These are phyloP conservation scores for Delphinus delphis DNA, from an alignment of 2,113 vertebrate genomes.

Conservation along the genomic window DNA sequence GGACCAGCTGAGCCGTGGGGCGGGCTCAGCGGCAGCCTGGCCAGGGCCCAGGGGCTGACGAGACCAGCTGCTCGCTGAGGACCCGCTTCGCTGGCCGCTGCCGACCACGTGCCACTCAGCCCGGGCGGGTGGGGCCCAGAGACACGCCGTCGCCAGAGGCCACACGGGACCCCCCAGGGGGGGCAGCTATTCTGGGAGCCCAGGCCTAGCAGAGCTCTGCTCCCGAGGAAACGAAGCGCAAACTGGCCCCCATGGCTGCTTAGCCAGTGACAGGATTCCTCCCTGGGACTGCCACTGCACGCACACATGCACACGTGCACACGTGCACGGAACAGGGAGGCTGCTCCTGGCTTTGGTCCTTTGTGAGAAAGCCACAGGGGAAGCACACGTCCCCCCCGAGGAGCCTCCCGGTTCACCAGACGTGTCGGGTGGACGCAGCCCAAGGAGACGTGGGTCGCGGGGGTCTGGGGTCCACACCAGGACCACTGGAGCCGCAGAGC, in stretches of 20 bases:
- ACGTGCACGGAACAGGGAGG: not conserved
- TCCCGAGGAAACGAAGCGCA: not conserved
- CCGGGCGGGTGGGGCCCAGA: not conserved
- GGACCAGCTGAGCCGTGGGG: constrained; percentile 79
- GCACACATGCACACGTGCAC: not conserved
- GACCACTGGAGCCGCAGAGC: not conserved
- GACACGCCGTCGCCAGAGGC: constrained; percentile 17
- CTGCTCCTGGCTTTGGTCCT: not conserved
- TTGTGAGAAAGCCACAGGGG: not conserved
- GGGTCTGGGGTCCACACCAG: not conserved
- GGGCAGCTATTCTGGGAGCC: not conserved
- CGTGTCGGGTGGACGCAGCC: not conserved
- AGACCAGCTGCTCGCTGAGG: constrained; percentile 72
- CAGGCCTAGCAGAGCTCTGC: not conserved
- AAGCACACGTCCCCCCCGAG: not conserved
- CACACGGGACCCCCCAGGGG: not conserved
- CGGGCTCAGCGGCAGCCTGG: constrained; percentile 81
- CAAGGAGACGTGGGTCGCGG: not conserved
- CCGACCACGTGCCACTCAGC: constrained; percentile 28
- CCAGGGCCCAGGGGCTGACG: constrained; percentile 60
- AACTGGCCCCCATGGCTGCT: not conserved
- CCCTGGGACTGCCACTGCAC: too few relatives aligned
- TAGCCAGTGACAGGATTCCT: not conserved
- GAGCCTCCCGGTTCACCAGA: not conserved
- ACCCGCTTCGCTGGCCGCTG: constrained; percentile 39